Evolutionary conservation across 1,140 invertebrate genomes (phyloP).

Genomic region (Heliconius melpomene): DNA sequence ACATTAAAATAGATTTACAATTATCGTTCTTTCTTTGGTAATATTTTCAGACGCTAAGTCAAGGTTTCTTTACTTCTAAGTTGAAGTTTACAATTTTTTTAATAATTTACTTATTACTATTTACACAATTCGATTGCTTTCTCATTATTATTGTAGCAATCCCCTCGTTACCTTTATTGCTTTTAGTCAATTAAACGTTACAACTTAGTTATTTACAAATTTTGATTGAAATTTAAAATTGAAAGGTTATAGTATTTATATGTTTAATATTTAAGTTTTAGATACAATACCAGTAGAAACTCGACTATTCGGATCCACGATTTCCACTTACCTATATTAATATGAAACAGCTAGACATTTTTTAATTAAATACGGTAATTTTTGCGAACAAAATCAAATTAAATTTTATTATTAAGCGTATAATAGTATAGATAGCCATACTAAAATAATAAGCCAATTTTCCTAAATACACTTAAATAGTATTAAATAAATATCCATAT

Average conservation of each 20-base stretch:
- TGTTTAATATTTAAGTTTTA: background rate
- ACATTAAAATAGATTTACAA: background rate
- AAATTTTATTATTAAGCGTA: too few species aligned
- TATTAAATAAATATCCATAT: too few species aligned
- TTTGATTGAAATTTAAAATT: background rate
- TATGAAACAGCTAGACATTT: too few species aligned
- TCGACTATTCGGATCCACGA: too few species aligned
- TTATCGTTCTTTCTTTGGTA: background rate
- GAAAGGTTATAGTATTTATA: background rate
- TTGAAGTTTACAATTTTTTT: background rate
- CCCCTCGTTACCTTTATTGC: conserved; percentile 25
- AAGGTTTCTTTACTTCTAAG: background rate
- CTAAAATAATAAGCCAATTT: too few species aligned
- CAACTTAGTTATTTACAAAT: background rate
- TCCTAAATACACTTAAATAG: too few species aligned
- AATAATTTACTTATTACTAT: background rate
- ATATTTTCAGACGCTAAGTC: background rate
- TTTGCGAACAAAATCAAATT: too few species aligned
- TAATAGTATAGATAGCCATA: too few species aligned
- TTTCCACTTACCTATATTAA: too few species aligned
- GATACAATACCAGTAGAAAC: background rate
- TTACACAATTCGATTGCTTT: conserved; percentile 30
- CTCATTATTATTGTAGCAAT: conserved; percentile 28
- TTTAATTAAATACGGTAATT: too few species aligned
- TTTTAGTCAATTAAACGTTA: conserved; percentile 15